Evolutionary conservation across 2,888 invertebrate species (phyloP).

Genomic region (Eristalinus sepulchralis): DNA sequence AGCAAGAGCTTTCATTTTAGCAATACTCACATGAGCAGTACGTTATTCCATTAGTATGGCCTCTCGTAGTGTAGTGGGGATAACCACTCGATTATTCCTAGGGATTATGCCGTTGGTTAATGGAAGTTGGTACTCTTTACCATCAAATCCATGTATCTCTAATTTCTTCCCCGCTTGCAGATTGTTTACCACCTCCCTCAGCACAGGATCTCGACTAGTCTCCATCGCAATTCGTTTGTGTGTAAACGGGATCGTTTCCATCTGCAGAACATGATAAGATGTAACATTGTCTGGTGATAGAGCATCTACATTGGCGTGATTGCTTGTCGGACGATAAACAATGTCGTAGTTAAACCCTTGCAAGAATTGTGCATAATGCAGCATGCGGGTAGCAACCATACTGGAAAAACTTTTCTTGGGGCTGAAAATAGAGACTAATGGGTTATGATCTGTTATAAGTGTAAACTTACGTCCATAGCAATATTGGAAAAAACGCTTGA

Average conservation of each 20-base stretch:
- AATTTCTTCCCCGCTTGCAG: neutral
- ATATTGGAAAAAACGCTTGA: slow-evolving; percentile 38
- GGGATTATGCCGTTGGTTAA: neutral
- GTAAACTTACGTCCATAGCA: slow-evolving; percentile 49
- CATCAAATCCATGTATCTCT: neutral
- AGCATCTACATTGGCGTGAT: slow-evolving; percentile 17
- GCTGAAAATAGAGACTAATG: slow-evolving; percentile 42
- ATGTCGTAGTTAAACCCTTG: slow-evolving; percentile 30
- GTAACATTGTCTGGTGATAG: neutral
- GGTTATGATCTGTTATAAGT: slow-evolving; percentile 41
- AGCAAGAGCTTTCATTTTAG: neutral
- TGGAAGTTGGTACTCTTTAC: slow-evolving; percentile 18
- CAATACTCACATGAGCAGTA: no score
- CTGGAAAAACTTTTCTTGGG: slow-evolving; percentile 31
- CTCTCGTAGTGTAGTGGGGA: neutral
- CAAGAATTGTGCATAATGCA: slow-evolving; percentile 22
- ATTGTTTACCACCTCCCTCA: slow-evolving; percentile 4
- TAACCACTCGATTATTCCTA: slow-evolving; percentile 8
- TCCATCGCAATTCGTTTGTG: slow-evolving; percentile 9
- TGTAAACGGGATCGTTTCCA: slow-evolving; percentile 10
- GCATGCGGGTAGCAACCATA: slow-evolving; percentile 16
- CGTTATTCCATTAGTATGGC: no score
- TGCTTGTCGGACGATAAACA: slow-evolving; percentile 6
- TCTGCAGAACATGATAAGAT: neutral
- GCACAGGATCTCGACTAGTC: neutral